phyloP scores from a whole-genome alignment of 2,888 invertebrate species.

The Desoria tigrina region DNA sequence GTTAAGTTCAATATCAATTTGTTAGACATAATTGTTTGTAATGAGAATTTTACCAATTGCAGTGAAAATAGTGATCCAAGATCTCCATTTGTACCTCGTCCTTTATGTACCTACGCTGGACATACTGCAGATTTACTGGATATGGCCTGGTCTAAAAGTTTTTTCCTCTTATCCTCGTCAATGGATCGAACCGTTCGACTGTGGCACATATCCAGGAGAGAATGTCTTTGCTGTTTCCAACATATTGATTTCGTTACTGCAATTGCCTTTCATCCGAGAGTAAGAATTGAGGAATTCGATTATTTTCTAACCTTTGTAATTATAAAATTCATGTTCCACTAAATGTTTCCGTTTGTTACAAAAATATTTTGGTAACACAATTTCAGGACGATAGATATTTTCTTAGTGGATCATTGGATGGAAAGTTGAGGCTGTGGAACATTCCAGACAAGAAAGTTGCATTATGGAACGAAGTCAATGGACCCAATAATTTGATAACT shows the following conservation, averaged over 20 bases:
- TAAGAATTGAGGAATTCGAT: too few species aligned
- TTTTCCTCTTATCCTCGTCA: constrained; percentile 94
- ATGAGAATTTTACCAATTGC: constrained; percentile 18
- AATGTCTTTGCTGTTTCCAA: constrained; percentile 97
- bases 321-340: too few species aligned
- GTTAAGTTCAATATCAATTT: not conserved
- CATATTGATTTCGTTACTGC: constrained; percentile 99
- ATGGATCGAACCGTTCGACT: constrained; percentile 97
- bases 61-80: constrained; percentile 51
- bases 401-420: constrained; percentile 94
- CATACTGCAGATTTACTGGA: constrained; percentile 96
- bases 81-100: constrained; percentile 78
- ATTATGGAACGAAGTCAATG: constrained; percentile 95
- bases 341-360: not conserved
- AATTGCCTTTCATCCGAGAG: constrained; percentile 93
- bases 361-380: constrained; percentile 1
- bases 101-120: constrained; percentile 89
- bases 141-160: constrained; percentile 98
- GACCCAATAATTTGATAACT: constrained; percentile 91
- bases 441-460: constrained; percentile 99
- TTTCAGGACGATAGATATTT: constrained; percentile 73
- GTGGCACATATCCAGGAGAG: constrained; percentile 96
- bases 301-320: too few species aligned
- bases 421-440: constrained; percentile 97
- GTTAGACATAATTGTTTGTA: not conserved